Base-by-base conservation (phyloP, 2,113 vertebrate genomes). In the Atractosteus spatula region DNA sequence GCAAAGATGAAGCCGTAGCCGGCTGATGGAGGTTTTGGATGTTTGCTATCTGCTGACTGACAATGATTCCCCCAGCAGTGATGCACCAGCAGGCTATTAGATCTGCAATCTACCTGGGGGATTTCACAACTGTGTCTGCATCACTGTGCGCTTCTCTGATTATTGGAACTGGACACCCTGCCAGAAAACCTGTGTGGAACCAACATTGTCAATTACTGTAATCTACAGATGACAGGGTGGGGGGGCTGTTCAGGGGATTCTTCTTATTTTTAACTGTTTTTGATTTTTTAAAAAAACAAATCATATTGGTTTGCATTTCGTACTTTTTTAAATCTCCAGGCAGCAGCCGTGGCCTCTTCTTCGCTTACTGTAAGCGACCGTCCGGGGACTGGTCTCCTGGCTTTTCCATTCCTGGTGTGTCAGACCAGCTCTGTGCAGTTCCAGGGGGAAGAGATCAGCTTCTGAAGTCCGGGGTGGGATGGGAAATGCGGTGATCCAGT, bases 341-440 rank as follows among this genome's bases (percentile, higher is more conserved):
- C 29, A 29, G 29, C 29, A 29, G 29, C 2, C 29, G 29, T 29
- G 29, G 29, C 29, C 29, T 29, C 29, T 29, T 29, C 29, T 29
- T 2, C 29, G 29, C 68, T 55, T 70, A 56, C 59, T 68, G 76
- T 78, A 64, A 80, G 42, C 12, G 76, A 71, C 76, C 71, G 55
- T 74, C 76, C 75, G 77, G 78, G 79, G 75, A 70, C 76, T 74
- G 71, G 77, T 81, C 78, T 76, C 64, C 70, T 69, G 66, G 71
- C 59, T 62, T 71, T 66, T 66, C 65, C 66, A 2, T 29, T 29
- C 29, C 29, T 29, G 29, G 29, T 29, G 29, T 29, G 29, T 29
- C 29, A 29, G 29, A 29, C 29, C 29, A 29, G 29, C 29, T 29
- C 29, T 29, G 29, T 29, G 29, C 29, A 29, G 29, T 29, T 29